Evolutionary conservation across 2,888 invertebrate species (phyloP), one percentile per base, ranked within the genome.

Genomic region (Steinernema hermaphroditum): DNA sequence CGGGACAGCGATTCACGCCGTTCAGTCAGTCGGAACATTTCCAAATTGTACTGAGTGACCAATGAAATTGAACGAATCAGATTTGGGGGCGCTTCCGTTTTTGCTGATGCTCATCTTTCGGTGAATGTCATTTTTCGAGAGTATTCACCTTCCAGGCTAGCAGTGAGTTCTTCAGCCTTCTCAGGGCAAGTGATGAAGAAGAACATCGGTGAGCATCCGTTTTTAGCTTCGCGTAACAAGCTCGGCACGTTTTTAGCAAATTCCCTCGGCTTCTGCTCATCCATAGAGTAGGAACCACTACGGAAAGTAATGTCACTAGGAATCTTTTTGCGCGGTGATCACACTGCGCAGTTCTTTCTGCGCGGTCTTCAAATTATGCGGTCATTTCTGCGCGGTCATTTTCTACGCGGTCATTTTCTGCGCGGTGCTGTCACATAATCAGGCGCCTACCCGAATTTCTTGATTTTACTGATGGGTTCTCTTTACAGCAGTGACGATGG

Each of bases 1-100:
- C 78, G 77, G 6, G 78, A 76, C 37, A 79, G 79, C 29, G 77
- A 76, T 14, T 75, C 72, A 19, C 77, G 76, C 62, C 75, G 76
- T 2, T 70, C 68, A n/a, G 81, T 79, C 16, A 82, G 76, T 54
- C 85, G 78, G 77, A 82, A 81, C 70, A 83, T 75, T 73, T 85
- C 83, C 22, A 85, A 76, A 22, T 83, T 80, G 57, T 82, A 78
- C 19, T 74, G 75, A 16, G 74, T 73, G 68, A 77, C n/a, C n/a
- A n/a, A n/a, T 77, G 70, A 77, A 80, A 72, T 77, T 70, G 50
- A 75, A 74, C 69, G 80, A 77, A 68, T 77, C 80, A 69, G 80
- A 77, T 44, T 79, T 75, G 27, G 79, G 69, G 2, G 78, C 77
- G 32, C 77, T 76, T 57, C n/a, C n/a, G n/a, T n/a, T 69, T 37